Evolutionary conservation across 2,888 invertebrate species (phyloP).

Genomic region (Lepidonotus clava): DNA sequence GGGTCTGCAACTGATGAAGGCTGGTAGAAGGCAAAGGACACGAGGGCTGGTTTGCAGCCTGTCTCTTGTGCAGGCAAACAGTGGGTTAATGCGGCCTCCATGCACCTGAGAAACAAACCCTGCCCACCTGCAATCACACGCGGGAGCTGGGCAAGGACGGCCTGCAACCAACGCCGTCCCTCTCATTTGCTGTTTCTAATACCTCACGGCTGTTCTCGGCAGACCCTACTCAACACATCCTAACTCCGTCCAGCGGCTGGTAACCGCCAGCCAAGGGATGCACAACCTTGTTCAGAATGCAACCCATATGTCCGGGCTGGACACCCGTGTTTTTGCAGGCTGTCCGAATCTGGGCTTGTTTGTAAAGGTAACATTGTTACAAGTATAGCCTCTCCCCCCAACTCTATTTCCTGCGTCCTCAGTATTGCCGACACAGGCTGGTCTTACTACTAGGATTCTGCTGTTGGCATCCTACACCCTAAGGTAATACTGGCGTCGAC

Average conservation of each 20-base stretch:
- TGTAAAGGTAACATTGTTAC: constrained; percentile 37
- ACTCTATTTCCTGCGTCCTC: not conserved
- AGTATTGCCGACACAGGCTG: not conserved
- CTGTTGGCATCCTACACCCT: too few relatives aligned
- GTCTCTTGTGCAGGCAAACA: too few relatives aligned
- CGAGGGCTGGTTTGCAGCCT: too few relatives aligned
- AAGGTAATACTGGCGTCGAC: too few relatives aligned
- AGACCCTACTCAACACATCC: not conserved
- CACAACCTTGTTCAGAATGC: not conserved
- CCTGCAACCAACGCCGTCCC: not conserved
- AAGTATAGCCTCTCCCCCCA: constrained; percentile 20
- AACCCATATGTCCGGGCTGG: not conserved
- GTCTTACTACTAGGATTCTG: not conserved
- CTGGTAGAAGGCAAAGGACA: too few relatives aligned
- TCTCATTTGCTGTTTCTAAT: not conserved
- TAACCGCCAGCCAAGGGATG: not conserved
- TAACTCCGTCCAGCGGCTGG: not conserved
- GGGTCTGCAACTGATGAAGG: too few relatives aligned
- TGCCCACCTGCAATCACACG: too few relatives aligned
- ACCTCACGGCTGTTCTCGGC: not conserved
- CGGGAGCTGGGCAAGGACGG: too few relatives aligned
- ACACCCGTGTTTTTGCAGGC: not conserved
- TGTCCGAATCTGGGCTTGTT: constrained; percentile 29
- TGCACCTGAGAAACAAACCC: too few relatives aligned
- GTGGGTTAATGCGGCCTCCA: too few relatives aligned